A percentile compares a stretch with the other conserved stretches of the same genome.
Conservation (phyloP, 30 jellyfish, hydroid and myxozoan genomes). For the Chironex yamaguchii region DNA sequence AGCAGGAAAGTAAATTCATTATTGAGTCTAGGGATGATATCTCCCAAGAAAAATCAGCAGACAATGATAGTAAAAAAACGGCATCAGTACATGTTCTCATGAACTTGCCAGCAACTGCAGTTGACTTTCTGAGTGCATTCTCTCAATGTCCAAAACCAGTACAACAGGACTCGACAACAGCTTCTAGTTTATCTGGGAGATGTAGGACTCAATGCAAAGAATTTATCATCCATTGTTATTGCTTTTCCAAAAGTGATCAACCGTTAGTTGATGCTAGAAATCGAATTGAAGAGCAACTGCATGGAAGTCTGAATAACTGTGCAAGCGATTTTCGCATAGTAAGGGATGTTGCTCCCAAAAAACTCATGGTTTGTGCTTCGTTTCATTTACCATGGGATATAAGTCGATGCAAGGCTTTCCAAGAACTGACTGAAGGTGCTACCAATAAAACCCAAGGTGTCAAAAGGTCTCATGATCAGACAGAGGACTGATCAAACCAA, state of each 20-base stretch:
- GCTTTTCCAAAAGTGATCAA: slow-evolving; percentile 70
- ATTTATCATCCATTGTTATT: slow-evolving; percentile 78
- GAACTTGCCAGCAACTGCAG: slow-evolving; percentile 96
- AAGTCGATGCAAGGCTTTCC: background rate
- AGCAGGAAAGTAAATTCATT: background rate
- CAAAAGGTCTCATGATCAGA: background rate
- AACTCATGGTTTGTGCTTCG: slow-evolving; percentile 94
- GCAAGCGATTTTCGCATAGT: slow-evolving; percentile 61
- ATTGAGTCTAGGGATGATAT: background rate
- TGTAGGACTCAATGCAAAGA: background rate
- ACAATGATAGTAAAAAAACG: background rate
- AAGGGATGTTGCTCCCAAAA: slow-evolving; percentile 95
- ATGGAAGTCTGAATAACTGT: slow-evolving; percentile 10
- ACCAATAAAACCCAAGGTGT: background rate
- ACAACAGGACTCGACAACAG: background rate
- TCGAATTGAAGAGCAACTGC: slow-evolving; percentile 47
- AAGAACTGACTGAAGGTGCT: background rate
- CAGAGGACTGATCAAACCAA: too few relatives aligned
- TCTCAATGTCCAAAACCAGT: background rate
- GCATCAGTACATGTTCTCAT: slow-evolving; percentile 68
- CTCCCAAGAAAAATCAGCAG: background rate
- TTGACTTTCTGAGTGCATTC: slow-evolving; percentile 84
- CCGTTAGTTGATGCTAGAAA: slow-evolving; percentile 79
- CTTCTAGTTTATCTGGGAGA: background rate
- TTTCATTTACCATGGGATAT: slow-evolving; percentile 8